phyloP scores from a whole-genome alignment of 2,888 invertebrate species.

The Eilema griseolum region DNA sequence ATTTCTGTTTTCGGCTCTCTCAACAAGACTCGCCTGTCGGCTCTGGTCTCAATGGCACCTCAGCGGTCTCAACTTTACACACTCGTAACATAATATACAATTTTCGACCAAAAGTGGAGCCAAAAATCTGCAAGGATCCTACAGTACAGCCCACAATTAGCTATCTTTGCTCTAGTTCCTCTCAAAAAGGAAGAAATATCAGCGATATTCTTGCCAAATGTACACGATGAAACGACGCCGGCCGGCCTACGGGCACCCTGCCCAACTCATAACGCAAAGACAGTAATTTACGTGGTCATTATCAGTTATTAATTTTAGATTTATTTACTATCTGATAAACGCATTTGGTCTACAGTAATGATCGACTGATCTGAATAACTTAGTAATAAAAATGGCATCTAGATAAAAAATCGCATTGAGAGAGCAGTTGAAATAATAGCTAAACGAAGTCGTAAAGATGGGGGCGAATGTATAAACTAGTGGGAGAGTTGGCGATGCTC shows the following conservation, averaged over 20 bases:
- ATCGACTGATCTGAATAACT: conserved; percentile 60
- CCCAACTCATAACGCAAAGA: conserved; percentile 50
- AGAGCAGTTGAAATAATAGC: conserved; percentile 70
- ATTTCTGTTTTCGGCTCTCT: too few relatives aligned
- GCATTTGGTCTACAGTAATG: conserved; percentile 50
- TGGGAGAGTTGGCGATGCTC: conserved; percentile 69
- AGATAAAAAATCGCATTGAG: conserved; percentile 68
- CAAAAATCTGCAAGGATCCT: conserved; percentile 56
- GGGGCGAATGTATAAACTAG: conserved; percentile 67
- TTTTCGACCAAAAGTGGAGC: not conserved
- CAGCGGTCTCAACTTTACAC: too few relatives aligned
- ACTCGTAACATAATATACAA: too few relatives aligned
- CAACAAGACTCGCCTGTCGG: too few relatives aligned
- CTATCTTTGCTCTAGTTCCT: conserved; percentile 54
- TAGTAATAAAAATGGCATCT: conserved; percentile 65
- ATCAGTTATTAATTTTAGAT: conserved; percentile 52
- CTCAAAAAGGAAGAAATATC: conserved; percentile 60
- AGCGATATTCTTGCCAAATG: conserved; percentile 64
- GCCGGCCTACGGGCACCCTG: conserved; percentile 57
- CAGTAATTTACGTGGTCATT: conserved; percentile 32
- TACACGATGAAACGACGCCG: conserved; percentile 46
- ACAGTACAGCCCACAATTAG: conserved; percentile 60
- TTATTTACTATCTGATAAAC: conserved; percentile 48
- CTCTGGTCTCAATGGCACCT: too few relatives aligned
- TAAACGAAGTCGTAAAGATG: conserved; percentile 76